Evolutionary conservation across 2,888 invertebrate genomes (phyloP).

Genomic region (Calameuta pallipes): DNA sequence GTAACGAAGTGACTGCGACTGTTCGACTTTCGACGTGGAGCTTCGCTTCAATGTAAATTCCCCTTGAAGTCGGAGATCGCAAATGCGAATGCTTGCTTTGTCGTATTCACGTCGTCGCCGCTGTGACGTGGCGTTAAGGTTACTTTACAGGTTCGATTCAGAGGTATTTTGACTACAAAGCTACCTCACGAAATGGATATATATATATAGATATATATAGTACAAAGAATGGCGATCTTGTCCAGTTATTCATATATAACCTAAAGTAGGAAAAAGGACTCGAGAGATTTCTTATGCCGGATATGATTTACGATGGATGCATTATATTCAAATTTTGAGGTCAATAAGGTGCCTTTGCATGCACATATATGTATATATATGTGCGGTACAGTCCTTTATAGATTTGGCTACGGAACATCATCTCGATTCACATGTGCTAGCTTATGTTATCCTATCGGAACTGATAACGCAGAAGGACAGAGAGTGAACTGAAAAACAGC

Average conservation of each 20-base stretch:
- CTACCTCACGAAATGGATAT: background rate
- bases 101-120: background rate
- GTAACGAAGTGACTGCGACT: background rate
- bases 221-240: background rate
- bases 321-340: slow-evolving; percentile 2
- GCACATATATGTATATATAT: background rate
- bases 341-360: background rate
- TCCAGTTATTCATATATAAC: background rate
- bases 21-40: background rate
- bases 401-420: background rate
- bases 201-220: background rate
- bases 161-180: background rate
- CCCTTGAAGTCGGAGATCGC: background rate
- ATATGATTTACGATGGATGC: slow-evolving; percentile 1
- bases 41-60: slow-evolving; percentile 2
- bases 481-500: background rate
- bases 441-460: background rate
- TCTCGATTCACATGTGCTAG: background rate
- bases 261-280: background rate
- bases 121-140: background rate
- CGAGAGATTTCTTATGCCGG: background rate
- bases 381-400: background rate
- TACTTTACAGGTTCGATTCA: background rate
- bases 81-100: background rate
- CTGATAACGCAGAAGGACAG: background rate